These are phyloP conservation scores for Brachyptera putata DNA, from an alignment of 2,888 invertebrate genomes.

Conservation along the genomic window DNA sequence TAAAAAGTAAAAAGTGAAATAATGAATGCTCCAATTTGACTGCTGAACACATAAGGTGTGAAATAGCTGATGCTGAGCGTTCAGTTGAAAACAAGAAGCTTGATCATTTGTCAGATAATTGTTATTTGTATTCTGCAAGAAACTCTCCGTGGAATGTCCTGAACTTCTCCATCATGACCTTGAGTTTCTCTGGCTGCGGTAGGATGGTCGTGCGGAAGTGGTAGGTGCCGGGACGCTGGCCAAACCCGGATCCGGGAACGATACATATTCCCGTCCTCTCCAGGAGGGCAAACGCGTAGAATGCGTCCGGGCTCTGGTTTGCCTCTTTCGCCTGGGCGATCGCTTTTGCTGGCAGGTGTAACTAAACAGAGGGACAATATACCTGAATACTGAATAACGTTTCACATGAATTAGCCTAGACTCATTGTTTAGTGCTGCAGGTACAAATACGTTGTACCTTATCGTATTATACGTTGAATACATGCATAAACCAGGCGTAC, in stretches of 20 bases:
- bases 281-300: slow-evolving; percentile 88
- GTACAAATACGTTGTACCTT: no score
- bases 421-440: no score
- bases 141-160: slow-evolving; percentile 80
- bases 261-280: slow-evolving; percentile 93
- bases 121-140: slow-evolving; percentile 64
- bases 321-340: slow-evolving; percentile 73
- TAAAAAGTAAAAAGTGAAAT: no score
- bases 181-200: slow-evolving; percentile 78
- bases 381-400: no score
- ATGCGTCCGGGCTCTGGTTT: slow-evolving; percentile 76
- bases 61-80: no score
- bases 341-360: slow-evolving; percentile 78
- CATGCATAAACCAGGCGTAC: no score
- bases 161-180: slow-evolving; percentile 77
- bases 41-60: no score
- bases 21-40: no score
- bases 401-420: no score
- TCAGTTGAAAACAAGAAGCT: no score
- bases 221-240: slow-evolving; percentile 87
- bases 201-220: slow-evolving; percentile 96
- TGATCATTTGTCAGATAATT: no score
- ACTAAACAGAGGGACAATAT: slow-evolving; percentile 39
- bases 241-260: slow-evolving; percentile 92
- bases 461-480: no score